phyloP scores from a whole-genome alignment of 2,113 vertebrate genomes.

The Enhydra lutris region DNA sequence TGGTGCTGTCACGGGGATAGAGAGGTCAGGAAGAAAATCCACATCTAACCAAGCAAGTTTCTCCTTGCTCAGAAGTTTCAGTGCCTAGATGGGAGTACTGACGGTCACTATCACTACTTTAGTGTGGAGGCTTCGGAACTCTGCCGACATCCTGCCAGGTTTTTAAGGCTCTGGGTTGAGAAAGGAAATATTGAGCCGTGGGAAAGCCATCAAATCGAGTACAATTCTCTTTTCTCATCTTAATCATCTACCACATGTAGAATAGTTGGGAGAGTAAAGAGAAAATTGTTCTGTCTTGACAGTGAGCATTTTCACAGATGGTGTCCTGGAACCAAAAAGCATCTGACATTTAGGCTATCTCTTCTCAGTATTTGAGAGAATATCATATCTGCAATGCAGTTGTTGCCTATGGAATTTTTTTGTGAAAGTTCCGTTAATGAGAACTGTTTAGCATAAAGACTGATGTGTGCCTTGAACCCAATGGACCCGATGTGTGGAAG shows the following conservation, averaged over 20 bases:
- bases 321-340: neutral
- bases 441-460: neutral
- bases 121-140: neutral
- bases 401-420: neutral
- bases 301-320: neutral
- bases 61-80: slow-evolving; percentile 15
- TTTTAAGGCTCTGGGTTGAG: neutral
- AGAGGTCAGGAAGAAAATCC: neutral
- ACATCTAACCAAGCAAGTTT: neutral
- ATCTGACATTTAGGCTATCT: neutral
- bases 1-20: neutral
- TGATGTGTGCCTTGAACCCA: neutral
- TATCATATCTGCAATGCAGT: neutral
- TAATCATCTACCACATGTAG: neutral
- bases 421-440: neutral
- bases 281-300: neutral
- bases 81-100: neutral
- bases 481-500: neutral
- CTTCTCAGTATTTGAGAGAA: neutral
- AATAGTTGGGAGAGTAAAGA: neutral
- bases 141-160: neutral
- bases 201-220: neutral
- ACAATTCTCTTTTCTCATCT: neutral
- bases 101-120: neutral
- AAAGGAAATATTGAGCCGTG: neutral